phyloP scores from a whole-genome alignment of 2,888 invertebrate genomes.

The Lithophane leautieri region DNA sequence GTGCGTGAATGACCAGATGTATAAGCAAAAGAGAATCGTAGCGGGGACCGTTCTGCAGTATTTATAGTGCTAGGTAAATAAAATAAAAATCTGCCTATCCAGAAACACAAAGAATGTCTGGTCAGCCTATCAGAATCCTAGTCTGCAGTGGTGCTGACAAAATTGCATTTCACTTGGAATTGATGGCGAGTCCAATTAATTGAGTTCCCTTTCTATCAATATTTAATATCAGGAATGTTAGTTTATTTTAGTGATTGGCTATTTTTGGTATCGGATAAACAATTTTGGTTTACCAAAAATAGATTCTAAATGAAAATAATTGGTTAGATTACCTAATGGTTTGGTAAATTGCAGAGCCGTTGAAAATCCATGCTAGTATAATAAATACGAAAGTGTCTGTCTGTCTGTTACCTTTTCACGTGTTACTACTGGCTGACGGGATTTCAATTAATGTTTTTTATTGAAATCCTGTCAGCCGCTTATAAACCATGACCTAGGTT shows the following conservation, averaged over 20 bases:
- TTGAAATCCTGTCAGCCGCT: no score
- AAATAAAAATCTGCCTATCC: not conserved
- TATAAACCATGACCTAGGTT: not conserved
- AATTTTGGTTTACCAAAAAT: not conserved
- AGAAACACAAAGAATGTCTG: not conserved
- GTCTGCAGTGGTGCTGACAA: slow-evolving; percentile 42
- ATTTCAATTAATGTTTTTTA: no score
- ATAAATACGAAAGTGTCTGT: not conserved
- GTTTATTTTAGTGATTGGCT: not conserved
- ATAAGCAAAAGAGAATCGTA: not conserved
- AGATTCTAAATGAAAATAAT: not conserved
- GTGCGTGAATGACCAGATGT: not conserved
- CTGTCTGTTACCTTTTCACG: not conserved
- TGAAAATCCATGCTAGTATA: not conserved
- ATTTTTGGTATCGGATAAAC: not conserved
- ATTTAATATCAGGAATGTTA: slow-evolving; percentile 6
- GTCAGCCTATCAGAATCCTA: slow-evolving; percentile 13
- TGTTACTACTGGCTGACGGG: not conserved
- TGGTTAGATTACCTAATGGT: not conserved
- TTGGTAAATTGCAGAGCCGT: not conserved
- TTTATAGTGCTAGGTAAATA: not conserved
- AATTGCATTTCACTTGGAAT: slow-evolving; percentile 51
- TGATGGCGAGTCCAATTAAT: slow-evolving; percentile 38
- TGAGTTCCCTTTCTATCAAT: slow-evolving; percentile 27
- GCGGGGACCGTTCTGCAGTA: not conserved